These are phyloP conservation scores for Pilophorus perplexus DNA, from an alignment of 2,888 invertebrate genomes.

Conservation along the genomic window DNA sequence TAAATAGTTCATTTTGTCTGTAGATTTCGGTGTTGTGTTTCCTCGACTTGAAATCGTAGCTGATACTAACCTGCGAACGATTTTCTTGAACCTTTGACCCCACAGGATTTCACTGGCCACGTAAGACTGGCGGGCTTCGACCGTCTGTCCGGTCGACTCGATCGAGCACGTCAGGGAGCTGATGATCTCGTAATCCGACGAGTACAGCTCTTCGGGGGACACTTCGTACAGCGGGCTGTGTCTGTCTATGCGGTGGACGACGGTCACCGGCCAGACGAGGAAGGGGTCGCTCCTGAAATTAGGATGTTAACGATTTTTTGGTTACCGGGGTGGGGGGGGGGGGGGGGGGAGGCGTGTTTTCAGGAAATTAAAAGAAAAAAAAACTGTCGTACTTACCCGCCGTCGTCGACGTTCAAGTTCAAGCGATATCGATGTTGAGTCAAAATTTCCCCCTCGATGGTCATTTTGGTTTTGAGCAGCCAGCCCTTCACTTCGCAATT, in stretches of 20 bases:
- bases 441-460: slow-evolving; percentile 69
- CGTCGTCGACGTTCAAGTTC: slow-evolving; percentile 56
- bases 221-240: slow-evolving; percentile 76
- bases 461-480: slow-evolving; percentile 59
- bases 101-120: slow-evolving; percentile 75
- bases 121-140: slow-evolving; percentile 73
- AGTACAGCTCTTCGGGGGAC: slow-evolving; percentile 72
- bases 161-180: slow-evolving; percentile 78
- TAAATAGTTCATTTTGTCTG: too few species aligned
- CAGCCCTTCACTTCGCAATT: slow-evolving; percentile 75
- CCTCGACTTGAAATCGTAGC: too few species aligned
- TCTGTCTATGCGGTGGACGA: slow-evolving; percentile 77
- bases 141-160: slow-evolving; percentile 70
- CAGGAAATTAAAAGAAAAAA: too few species aligned
- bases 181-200: slow-evolving; percentile 73
- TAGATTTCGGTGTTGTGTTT: too few species aligned
- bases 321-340: too few species aligned
- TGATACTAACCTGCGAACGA: slow-evolving; percentile 59
- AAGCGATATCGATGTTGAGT: slow-evolving; percentile 71
- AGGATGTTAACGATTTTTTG: neutral
- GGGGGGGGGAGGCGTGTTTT: too few species aligned
- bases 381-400: slow-evolving; percentile 45
- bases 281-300: slow-evolving; percentile 57
- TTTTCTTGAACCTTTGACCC: slow-evolving; percentile 75
- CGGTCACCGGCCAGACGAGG: slow-evolving; percentile 82